Base-by-base conservation (phyloP, 64 coral and sea anemone species). In the Pachyseris speciosa region DNA sequence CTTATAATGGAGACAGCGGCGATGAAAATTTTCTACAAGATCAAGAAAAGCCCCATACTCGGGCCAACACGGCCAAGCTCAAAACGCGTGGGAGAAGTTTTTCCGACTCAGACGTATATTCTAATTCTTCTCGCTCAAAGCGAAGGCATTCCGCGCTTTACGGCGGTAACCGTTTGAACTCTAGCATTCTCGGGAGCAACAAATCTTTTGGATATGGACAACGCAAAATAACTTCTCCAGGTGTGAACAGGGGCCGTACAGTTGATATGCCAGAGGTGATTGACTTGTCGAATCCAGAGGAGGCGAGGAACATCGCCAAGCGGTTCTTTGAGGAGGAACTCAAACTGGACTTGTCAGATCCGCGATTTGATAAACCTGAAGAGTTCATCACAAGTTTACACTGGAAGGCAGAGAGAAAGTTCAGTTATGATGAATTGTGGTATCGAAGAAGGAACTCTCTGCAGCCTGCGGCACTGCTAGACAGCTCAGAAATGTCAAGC, bases 281-380 rank as follows among this genome's bases (percentile, higher is more conserved):
- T 17, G 77, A 81, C 22, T 36, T 61, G 16, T 61, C 28, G 0
- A 81, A 61, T 37, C 77, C 77, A 26, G 77, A 81, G 25, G 31
- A 61, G 25, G 77, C 26, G 9, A 81, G 40, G 24, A 36, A 61
- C 22, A 81, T 81, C 10, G 51, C 77, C 1, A 57, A 10, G 10
- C 53, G 77, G 20, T 81, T 61, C 53, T 81, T 81, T 37, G 28
- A 81, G 53, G 77, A 81, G 8, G 75, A 78, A 36, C 49, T 57
- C 10, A 78, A 78, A 55, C 55, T 78, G 75, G 75, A 78, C 1
- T 40, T 63, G 11, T 57, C 55, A 15, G 77, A 81, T 53, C 77
- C 51, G 0, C 53, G 51, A 4, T 81, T 81, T 39, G 33, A 60
- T 58, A 60, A 61, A 61, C 31, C 34, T 9, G 77, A 81, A 22